Base-by-base conservation (phyloP, 2,113 vertebrate species). In the Nestor notabilis region DNA sequence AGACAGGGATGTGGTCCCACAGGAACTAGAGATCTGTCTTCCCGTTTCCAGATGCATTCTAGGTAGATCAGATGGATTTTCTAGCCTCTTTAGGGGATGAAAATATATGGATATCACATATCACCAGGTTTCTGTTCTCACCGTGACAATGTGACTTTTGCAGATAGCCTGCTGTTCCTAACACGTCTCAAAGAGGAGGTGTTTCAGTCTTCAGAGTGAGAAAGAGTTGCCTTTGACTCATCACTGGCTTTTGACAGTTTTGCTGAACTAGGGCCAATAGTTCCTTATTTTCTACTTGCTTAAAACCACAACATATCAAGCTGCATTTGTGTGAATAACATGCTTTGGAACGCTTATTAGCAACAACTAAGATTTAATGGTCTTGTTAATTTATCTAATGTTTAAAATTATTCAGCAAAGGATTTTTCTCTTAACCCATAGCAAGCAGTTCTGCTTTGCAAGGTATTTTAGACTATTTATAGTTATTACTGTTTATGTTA, bases 241-340 rank as follows among this genome's bases (percentile, higher is more conserved):
- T 97, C 93, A 96, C 96, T 97, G 96, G 96, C 95, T 96, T 96
- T 94, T 96, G 96, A 97, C 96, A 96, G 96, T 96, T 97, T 96
- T 96, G 96, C 92, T 96, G 96, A 97, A 97, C 93, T 89, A 78
- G 88, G 93, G 95, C 95, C 96, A 96, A 93, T 96, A 97, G 96
- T 97, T 95, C 95, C 96, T 96, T 96, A 96, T 96, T 97, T 96
- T 96, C 93, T 95, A 81, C 90, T 95, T 87, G 88, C 93, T 93
- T 93, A 95, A 95, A 97, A 96, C 95, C 95, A 96, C 92, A 96
- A 96, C 96, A 96, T 96, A 96, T 95, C 95, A 94, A 96, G 95
- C 96, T 93, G 92, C 85, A 86, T 93, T 96, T 86, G 85, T 93
- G 90, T 77, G 95, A 96, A 93, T 95, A 97, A 95, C 83, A 94